phyloP scores from a whole-genome alignment of 1,140 invertebrate genomes.

The Bombus waltoni region DNA sequence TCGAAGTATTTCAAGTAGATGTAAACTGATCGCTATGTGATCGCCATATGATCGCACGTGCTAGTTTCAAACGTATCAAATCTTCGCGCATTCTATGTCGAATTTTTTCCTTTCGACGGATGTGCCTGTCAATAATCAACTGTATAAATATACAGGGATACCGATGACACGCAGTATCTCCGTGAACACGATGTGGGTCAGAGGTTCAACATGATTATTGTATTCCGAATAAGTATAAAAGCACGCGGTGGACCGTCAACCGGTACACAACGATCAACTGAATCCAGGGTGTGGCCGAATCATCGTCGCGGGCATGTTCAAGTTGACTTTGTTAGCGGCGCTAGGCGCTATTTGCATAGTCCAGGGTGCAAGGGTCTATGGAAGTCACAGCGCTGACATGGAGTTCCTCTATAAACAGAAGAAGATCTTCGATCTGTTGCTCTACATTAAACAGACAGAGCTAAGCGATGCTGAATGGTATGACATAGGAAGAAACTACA shows the following conservation, averaged over 20 bases:
- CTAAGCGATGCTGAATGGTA: constrained; percentile 80
- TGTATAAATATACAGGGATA: neutral
- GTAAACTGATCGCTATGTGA: no score
- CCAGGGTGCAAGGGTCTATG: neutral
- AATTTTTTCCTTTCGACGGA: neutral
- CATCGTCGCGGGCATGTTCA: constrained; percentile 44
- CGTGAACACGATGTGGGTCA: constrained; percentile 9
- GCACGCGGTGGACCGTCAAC: neutral
- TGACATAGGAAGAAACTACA: constrained; percentile 83
- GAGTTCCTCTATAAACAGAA: constrained; percentile 84
- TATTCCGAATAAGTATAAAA: constrained; percentile 45
- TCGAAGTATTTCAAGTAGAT: no score
- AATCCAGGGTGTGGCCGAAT: neutral
- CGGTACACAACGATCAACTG: neutral
- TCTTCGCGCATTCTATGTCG: no score
- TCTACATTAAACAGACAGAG: constrained; percentile 84
- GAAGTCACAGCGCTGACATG: constrained; percentile 63
- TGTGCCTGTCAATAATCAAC: neutral
- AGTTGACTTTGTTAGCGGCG: constrained; percentile 46
- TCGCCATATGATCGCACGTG: no score
- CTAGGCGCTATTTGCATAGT: constrained; percentile 45
- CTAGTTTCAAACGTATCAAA: neutral
- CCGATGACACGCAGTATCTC: neutral
- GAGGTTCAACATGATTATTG: constrained; percentile 26
- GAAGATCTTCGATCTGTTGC: constrained; percentile 85